Evolutionary conservation across 2,888 invertebrate species (phyloP).

Genomic region (Drosophila limbata): DNA sequence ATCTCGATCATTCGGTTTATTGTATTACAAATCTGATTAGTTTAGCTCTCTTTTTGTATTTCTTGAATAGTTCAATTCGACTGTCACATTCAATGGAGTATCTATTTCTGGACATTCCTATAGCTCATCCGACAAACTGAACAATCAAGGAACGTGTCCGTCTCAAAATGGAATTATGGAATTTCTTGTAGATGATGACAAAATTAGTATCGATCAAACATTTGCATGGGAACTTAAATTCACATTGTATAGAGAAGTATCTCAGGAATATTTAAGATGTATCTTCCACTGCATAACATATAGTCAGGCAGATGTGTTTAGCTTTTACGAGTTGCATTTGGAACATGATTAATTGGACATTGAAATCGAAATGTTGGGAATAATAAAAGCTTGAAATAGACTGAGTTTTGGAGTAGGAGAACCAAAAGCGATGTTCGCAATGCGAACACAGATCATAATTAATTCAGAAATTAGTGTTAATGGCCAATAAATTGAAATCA

Average conservation of each 20-base stretch:
- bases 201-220: slow-evolving; percentile 35
- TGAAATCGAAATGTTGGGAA: slow-evolving; percentile 20
- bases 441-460: slow-evolving; percentile 38
- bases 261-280: slow-evolving; percentile 23
- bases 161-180: slow-evolving; percentile 59
- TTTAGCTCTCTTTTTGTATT: too few relatives aligned
- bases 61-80: slow-evolving; percentile 11
- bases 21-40: too few relatives aligned
- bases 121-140: slow-evolving; percentile 12
- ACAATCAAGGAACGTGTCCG: slow-evolving; percentile 32
- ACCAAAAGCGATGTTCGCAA: slow-evolving; percentile 36
- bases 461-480: slow-evolving; percentile 59
- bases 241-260: slow-evolving; percentile 5
- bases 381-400: slow-evolving; percentile 32
- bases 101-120: slow-evolving; percentile 18
- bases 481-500: slow-evolving; percentile 60
- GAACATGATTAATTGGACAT: slow-evolving; percentile 60
- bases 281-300: slow-evolving; percentile 9
- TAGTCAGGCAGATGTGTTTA: slow-evolving; percentile 19
- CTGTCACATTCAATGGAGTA: neutral
- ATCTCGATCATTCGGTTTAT: neutral
- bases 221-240: slow-evolving; percentile 24
- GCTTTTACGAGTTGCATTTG: slow-evolving; percentile 52
- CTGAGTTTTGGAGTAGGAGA: neutral
- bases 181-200: slow-evolving; percentile 41